Evolutionary conservation across 2,888 invertebrate species (phyloP), one percentile per base, ranked within the genome.

Genomic region (Lepetodrilus schrolli): DNA sequence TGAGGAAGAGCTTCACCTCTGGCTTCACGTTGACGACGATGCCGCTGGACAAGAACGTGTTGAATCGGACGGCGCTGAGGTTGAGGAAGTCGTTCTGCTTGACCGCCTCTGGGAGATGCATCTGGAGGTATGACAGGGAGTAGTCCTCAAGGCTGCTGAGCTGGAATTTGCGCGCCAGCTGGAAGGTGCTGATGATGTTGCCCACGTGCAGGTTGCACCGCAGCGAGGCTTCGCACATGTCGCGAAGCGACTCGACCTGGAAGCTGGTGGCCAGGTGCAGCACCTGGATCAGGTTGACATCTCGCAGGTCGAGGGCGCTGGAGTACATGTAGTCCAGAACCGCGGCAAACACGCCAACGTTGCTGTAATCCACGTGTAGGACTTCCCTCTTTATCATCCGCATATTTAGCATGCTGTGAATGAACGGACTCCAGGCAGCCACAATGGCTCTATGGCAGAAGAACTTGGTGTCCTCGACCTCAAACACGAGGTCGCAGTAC

Each of bases 301-400:
- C 92, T 82, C 93, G 92, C 71, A 94, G 92, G 8, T 92, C 92
- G 5, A 93, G 92, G 80, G 91, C 92, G 4, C 94, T 94, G 37
- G 93, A 93, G 87, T 94, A 94, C 92, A 94, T 93, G 85, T 93
- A 94, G 86, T 93, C 93, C 26, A 94, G 88, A 69, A 94, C 91
- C 43, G 91, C 90, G 21, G 91, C 89, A 88, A 94, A 94, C 70
- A 93, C 92, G 75, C 92, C 92, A 74, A 92, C 92, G 86, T 93
- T 92, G 81, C 92, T 83, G 77, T 81, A 86, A 26, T 80, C 78
- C 1, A 87, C 78, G 2, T 43, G 72, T 0, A 78, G 17, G 4
- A 49, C 70, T 43, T 77, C 75, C 8, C 21, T 73, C 8, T 30
- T 34, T 0, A 66, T 36, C 7, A 51, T 21, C 4, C 69, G 65